Evolutionary conservation across 1,140 invertebrate genomes (phyloP), one percentile per base, ranked within the genome.

Genomic region (Apocrypta bakeri): DNA sequence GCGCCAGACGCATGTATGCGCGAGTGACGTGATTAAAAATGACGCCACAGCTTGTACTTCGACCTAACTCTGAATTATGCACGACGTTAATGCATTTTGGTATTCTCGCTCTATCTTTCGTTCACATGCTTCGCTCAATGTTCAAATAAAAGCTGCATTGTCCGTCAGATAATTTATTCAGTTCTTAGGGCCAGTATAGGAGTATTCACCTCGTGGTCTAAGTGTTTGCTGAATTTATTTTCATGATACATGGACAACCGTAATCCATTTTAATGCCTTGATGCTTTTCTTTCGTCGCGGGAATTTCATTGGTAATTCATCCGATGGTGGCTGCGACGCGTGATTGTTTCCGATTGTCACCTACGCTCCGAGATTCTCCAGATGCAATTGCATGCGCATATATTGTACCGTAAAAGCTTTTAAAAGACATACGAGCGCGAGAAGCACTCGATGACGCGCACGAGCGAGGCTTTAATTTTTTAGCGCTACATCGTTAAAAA

Each of bases 81-180:
- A 74, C 66, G 56, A 82, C 29, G 69, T 31, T 80, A 31, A 40
- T 68, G 14, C 40, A 61, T 66, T 72, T 72, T 33, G 68, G 21
- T 37, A 14, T 37, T 9, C 25, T 27, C 29, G 25, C 24, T 84
- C 25, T 63, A 82, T 83, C 69, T 4, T 21, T n/a, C 48, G 12
- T 17, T 12, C 14, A 21, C 48, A 17, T 48, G 48, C 48, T 21
- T 17, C 42, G 7, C 48, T n/a, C 21, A 21, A 7, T n/a, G 48
- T 56, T 56, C 48, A 21, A 56, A 56, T 56, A 21, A 17, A 56
- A 21, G 48, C 48, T 4, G 48, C 48, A 56, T 56, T 56, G 48
- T 56, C 40, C 66, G 64, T 29, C 33, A 61, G 61, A 86, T 86
- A 87, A 87, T 86, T 86, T 85, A 87, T 77, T 77, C 75, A 77